Evolutionary conservation across 2,113 vertebrate species (phyloP).

Genomic region (Corydoras sp.): DNA sequence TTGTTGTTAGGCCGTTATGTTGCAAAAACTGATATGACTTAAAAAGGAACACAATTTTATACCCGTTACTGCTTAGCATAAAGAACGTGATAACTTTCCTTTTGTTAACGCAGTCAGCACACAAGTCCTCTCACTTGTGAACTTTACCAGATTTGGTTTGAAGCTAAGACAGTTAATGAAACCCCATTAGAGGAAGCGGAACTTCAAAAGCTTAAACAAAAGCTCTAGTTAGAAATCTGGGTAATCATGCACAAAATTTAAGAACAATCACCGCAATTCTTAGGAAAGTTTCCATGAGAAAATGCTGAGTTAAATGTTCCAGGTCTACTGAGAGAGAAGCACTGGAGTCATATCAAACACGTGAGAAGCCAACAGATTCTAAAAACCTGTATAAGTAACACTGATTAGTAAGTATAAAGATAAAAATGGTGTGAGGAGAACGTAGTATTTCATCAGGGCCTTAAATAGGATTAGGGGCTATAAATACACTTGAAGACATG

Average conservation of each 20-base stretch:
- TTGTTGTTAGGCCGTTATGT: too few relatives aligned
- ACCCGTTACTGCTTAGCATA: background rate
- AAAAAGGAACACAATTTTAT: background rate
- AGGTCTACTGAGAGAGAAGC: too few relatives aligned
- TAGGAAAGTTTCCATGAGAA: slow-evolving; percentile 12
- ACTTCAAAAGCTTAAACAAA: slow-evolving; percentile 15
- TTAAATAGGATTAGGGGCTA: slow-evolving; percentile 26
- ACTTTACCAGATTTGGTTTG: slow-evolving; percentile 2
- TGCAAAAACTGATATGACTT: background rate
- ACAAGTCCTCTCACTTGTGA: background rate
- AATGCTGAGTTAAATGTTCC: slow-evolving; percentile 2
- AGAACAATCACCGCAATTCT: slow-evolving; percentile 9
- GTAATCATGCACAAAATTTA: slow-evolving; percentile 27
- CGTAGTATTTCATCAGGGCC: slow-evolving; percentile 6
- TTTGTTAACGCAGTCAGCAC: too few relatives aligned
- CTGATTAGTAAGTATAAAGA: too few relatives aligned
- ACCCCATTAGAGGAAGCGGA: slow-evolving; percentile 8
- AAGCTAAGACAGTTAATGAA: background rate
- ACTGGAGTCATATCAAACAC: too few relatives aligned
- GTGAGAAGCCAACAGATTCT: too few relatives aligned
- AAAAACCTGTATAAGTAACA: too few relatives aligned
- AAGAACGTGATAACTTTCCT: background rate
- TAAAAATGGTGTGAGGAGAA: background rate
- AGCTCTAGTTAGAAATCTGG: slow-evolving; percentile 25
- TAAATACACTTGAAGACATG: slow-evolving; percentile 36